Conservation (phyloP, 2,797 vertebrate species). For the Enteromius viviparus region DNA sequence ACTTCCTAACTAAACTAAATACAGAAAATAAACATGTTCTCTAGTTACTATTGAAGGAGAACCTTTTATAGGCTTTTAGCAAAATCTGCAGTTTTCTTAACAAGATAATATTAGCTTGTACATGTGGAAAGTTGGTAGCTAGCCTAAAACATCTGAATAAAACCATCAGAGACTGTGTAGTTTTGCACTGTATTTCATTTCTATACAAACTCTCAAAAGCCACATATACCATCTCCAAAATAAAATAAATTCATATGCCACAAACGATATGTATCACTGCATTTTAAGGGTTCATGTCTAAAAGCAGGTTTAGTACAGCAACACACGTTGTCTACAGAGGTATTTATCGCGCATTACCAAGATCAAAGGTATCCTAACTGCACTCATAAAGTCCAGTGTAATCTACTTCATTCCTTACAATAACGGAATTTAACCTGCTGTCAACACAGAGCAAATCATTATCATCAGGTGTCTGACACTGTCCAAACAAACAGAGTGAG, state of each 20-base stretch:
- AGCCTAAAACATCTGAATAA: not conserved
- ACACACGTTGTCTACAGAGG: constrained; percentile 12
- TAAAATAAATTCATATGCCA: not conserved
- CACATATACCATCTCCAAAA: not conserved
- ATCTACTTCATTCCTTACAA: constrained; percentile 19
- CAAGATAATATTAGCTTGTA: constrained; percentile 6
- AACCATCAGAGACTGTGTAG: not conserved
- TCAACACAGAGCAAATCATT: constrained; percentile 38
- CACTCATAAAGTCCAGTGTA: constrained; percentile 6
- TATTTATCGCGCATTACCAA: not conserved
- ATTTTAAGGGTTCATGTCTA: not conserved
- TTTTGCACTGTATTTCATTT: constrained; percentile 9
- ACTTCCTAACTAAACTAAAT: constrained; percentile 1
- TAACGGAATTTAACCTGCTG: constrained; percentile 19
- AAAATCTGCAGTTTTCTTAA: not conserved
- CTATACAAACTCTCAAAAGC: not conserved
- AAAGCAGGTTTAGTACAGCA: not conserved
- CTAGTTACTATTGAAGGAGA: not conserved
- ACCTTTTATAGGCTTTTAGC: not conserved
- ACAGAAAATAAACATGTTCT: constrained; percentile 1
- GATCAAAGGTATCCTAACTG: constrained; percentile 4
- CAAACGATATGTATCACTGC: not conserved
- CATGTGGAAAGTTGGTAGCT: not conserved
- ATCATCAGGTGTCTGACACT: constrained; percentile 39
- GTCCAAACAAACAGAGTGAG: not conserved